A percentile compares a stretch with the other conserved stretches of the same genome.
These are phyloP conservation scores for Nemotelus pantherinus DNA, from an alignment of 2,888 invertebrate genomes.

Conservation along the genomic window DNA sequence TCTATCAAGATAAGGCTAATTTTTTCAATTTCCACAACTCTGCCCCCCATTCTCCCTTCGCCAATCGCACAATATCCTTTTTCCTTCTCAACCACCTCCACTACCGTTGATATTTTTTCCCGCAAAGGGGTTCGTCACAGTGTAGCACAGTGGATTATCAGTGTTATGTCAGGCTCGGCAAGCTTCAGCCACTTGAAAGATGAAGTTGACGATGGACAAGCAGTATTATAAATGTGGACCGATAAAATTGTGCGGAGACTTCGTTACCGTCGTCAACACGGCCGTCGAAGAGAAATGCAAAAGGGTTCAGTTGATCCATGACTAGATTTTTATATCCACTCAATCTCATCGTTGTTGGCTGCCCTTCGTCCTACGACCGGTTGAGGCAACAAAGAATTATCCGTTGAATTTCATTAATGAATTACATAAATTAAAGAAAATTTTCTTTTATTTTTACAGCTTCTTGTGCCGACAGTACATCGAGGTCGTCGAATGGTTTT, in stretches of 20 bases:
- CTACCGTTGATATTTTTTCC: slow-evolving; percentile 6
- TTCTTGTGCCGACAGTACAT: slow-evolving; percentile 4
- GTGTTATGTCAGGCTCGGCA: slow-evolving; percentile 52
- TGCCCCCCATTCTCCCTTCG: slow-evolving; percentile 14
- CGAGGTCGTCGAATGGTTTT: background rate
- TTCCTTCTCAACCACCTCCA: background rate
- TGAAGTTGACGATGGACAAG: slow-evolving; percentile 33
- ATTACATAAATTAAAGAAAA: slow-evolving; percentile 53
- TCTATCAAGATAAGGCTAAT: slow-evolving; percentile 48
- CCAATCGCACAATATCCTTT: background rate
- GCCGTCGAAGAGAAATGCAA: background rate
- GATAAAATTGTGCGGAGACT: slow-evolving; percentile 14
- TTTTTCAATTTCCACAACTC: slow-evolving; percentile 43
- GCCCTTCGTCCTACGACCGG: background rate
- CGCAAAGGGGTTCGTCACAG: slow-evolving; percentile 4
- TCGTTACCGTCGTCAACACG: background rate
- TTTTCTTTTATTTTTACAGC: slow-evolving; percentile 45
- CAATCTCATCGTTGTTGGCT: background rate
- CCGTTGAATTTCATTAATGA: slow-evolving; percentile 52
- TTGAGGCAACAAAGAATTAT: slow-evolving; percentile 48
- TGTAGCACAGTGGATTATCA: slow-evolving; percentile 51
- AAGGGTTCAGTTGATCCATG: slow-evolving; percentile 7
- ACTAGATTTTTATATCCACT: slow-evolving; percentile 23
- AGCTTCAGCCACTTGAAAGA: slow-evolving; percentile 41
- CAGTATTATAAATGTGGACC: slow-evolving; percentile 22